Conservation (phyloP, 2,888 invertebrate species). For the Linnaemya vulpina region DNA sequence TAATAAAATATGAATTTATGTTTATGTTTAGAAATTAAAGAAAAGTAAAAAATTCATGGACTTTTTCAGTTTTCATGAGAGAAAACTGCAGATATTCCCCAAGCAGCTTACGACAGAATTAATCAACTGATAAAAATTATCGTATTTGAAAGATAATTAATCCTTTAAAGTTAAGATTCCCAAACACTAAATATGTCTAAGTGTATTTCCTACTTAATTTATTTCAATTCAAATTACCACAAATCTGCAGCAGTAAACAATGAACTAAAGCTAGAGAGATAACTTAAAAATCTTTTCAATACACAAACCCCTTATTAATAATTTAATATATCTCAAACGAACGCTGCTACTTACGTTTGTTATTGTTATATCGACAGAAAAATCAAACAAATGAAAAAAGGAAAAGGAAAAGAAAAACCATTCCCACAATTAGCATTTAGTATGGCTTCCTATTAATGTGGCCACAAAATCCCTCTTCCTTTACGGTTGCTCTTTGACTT, state of each 20-base stretch:
- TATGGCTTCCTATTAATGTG: constrained; percentile 57
- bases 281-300: neutral
- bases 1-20: too few species aligned
- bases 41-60: too few species aligned
- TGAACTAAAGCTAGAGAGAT: neutral
- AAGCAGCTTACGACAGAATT: too few species aligned
- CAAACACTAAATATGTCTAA: too few species aligned
- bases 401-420: neutral
- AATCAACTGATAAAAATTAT: too few species aligned
- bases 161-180: too few species aligned
- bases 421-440: constrained; percentile 49
- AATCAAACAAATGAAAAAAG: neutral
- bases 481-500: constrained; percentile 49
- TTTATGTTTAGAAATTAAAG: too few species aligned
- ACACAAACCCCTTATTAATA: neutral
- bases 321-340: neutral
- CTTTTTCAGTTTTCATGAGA: too few species aligned
- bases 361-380: constrained; percentile 3
- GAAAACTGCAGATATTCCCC: too few species aligned
- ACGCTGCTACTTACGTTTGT: neutral
- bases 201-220: too few species aligned
- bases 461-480: constrained; percentile 64
- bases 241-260: neutral
- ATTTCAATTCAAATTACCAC: neutral
- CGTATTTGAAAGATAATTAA: too few species aligned